These are phyloP conservation scores for Drosophila tristis DNA, from an alignment of 1,140 invertebrate species.

Conservation along the genomic window DNA sequence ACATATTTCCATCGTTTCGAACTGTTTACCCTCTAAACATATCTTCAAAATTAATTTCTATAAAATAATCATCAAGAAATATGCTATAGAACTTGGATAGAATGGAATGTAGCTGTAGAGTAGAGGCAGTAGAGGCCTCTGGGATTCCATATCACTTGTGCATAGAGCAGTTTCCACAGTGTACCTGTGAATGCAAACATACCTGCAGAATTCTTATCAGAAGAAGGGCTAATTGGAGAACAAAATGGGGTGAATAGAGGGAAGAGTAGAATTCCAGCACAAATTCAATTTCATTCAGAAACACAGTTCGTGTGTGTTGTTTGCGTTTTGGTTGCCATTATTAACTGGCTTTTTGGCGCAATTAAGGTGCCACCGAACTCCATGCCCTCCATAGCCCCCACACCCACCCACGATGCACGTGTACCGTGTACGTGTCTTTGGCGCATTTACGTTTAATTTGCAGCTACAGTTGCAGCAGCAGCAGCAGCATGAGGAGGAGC, in stretches of 20 bases:
- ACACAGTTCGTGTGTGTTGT: conserved; percentile 47
- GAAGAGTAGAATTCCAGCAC: conserved; percentile 11
- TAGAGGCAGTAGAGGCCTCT: too few species aligned
- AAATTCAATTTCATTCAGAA: conserved; percentile 62
- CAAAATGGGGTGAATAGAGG: background rate
- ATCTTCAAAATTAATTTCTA: too few species aligned
- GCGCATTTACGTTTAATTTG: conserved; percentile 51
- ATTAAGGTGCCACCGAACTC: conserved; percentile 57
- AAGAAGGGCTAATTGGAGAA: conserved; percentile 21
- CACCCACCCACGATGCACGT: conserved; percentile 6
- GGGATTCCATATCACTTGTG: too few species aligned
- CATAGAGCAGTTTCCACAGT: too few species aligned
- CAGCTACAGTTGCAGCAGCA: conserved; percentile 8
- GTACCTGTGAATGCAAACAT: background rate
- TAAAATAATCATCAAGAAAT: too few species aligned
- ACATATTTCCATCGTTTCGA: too few species aligned
- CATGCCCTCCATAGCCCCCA: background rate
- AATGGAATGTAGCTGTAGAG: too few species aligned
- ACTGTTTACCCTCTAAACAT: too few species aligned
- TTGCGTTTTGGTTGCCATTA: conserved; percentile 48
- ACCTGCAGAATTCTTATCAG: background rate
- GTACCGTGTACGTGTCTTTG: conserved; percentile 51
- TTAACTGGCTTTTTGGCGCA: conserved; percentile 78
- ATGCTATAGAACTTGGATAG: too few species aligned
- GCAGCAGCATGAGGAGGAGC: conserved; percentile 1